Base-by-base conservation (phyloP, 2,113 vertebrate species). In the Paralichthys olivaceus region DNA sequence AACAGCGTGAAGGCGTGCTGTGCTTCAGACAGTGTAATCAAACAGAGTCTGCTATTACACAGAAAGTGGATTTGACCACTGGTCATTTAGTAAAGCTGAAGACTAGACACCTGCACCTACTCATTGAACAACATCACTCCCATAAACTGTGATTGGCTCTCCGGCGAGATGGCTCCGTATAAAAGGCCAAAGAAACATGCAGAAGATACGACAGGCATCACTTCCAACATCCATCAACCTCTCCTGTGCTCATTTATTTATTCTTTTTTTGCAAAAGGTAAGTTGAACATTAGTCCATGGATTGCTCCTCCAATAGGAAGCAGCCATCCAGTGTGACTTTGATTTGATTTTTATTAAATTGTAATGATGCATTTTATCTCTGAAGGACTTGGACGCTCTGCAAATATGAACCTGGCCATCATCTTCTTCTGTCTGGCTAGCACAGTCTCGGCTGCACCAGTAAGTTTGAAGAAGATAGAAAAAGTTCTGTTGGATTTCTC, bases 21-120 rank as follows among this genome's bases (percentile, higher is more conserved):
- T 19, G 58, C 72, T 60, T 66, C 60, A 89, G 80, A 91, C 84
- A 28, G 62, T 92, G 71, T 92, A 92, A 90, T 92, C 84, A 89
- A 64, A 57, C 83, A 57, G 4, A 80, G 62, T 64, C 84, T 88
- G 74, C 84, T 83, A 91, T 93, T 92, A 91, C 60, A 72, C 88
- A 79, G 84, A 89, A 81, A 83, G 89, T 78, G 83, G 71, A 85
- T 89, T 80, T 91, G 86, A 88, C 93, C 91, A 93, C 87, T 80
- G 90, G 90, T 94, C 87, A 93, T 95, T 95, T 94, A 89, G 87
- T 90, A 93, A 95, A 94, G 83, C 92, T 82, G 72, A 62, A 45
- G 87, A 85, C 88, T 84, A 92, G 89, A 92, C 84, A 84, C 66
- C 66, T 64, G 32, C 34, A 89, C 76, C 83, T 75, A 74, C 61